These are phyloP conservation scores for Syrmaticus mikado DNA, from an alignment of 2,113 vertebrate genomes.

Conservation along the genomic window DNA sequence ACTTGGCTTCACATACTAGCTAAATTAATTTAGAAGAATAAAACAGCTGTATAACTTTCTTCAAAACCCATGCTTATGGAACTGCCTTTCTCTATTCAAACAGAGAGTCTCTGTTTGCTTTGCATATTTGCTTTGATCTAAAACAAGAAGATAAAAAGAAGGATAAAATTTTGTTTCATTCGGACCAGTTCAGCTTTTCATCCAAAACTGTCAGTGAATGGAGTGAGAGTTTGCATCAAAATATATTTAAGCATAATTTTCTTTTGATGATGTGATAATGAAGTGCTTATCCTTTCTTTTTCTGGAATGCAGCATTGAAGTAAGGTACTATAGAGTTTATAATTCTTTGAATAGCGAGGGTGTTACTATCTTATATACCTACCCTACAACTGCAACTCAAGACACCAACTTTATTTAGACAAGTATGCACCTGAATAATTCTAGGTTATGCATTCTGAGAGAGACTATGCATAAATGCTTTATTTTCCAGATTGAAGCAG, in stretches of 20 bases:
- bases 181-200: neutral
- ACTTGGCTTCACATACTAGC: neutral
- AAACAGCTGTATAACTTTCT: neutral
- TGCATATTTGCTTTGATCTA: constrained; percentile 33
- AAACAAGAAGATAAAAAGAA: neutral
- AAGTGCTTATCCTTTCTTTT: constrained; percentile 13
- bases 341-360: neutral
- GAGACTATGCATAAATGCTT: neutral
- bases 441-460: neutral
- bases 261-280: neutral
- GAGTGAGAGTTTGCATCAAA: neutral
- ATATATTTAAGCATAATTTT: neutral
- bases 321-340: neutral
- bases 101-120: neutral
- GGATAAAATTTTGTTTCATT: neutral
- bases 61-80: neutral
- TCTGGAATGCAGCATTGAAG: neutral
- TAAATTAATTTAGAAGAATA: neutral
- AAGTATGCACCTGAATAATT: neutral
- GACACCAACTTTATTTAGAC: constrained; percentile 22
- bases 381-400: neutral
- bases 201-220: neutral
- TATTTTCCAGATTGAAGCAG: neutral
- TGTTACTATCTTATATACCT: neutral
- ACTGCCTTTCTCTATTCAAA: neutral